phyloP scores from a whole-genome alignment of 2,797 vertebrate species.

The Pipistrellus kuhlii region DNA sequence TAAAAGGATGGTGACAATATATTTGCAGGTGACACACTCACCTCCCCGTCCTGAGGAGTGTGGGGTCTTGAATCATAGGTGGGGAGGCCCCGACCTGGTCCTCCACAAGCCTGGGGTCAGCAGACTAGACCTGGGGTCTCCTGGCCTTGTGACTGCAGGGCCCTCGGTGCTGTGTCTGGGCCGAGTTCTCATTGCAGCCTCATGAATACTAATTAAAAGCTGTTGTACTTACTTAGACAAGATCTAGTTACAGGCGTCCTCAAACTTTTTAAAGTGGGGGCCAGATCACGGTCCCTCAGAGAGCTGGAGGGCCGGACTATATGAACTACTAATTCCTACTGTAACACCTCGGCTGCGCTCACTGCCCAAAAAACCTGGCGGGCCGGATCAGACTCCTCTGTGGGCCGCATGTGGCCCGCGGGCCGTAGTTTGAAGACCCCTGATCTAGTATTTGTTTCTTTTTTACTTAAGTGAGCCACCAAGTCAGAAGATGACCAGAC shows the following conservation, averaged over 20 bases:
- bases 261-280: too few species aligned
- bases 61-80: not conserved
- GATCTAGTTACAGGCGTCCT: too few species aligned
- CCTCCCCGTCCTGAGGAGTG: not conserved
- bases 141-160: not conserved
- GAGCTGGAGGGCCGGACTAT: too few species aligned
- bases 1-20: not conserved
- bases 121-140: not conserved
- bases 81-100: not conserved
- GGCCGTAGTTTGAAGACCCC: too few species aligned
- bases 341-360: too few species aligned
- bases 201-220: not conserved
- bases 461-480: slow-evolving; percentile 11
- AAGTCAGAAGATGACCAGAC: not conserved
- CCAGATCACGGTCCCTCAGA: too few species aligned
- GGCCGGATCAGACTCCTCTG: too few species aligned
- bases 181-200: not conserved
- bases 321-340: too few species aligned
- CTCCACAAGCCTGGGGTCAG: not conserved
- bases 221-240: not conserved
- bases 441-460: not conserved
- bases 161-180: not conserved
- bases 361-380: too few species aligned
- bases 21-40: too few species aligned
- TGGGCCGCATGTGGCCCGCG: too few species aligned